Evolutionary conservation across 2,888 invertebrate genomes (phyloP).

Genomic region (Venustoraphidia nigricollis): DNA sequence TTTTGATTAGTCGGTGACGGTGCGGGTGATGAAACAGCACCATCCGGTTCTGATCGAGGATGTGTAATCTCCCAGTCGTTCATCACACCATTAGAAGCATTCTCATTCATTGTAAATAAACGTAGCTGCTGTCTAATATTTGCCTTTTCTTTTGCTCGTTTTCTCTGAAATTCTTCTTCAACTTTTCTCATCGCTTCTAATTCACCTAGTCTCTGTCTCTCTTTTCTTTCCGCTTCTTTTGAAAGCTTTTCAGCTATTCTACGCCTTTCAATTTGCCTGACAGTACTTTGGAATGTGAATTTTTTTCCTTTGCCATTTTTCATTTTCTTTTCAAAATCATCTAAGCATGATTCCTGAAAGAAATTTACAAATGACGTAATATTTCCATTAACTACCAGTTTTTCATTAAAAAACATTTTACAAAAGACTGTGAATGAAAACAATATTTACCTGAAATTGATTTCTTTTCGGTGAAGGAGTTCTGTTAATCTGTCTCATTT

Average conservation of each 20-base stretch:
- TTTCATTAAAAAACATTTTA: too few species aligned
- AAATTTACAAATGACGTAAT: too few species aligned
- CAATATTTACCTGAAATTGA: background rate
- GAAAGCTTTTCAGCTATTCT: slow-evolving; percentile 60
- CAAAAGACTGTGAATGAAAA: too few species aligned
- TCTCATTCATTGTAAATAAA: slow-evolving; percentile 48
- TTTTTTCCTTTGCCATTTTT: slow-evolving; percentile 35
- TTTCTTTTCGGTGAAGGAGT: slow-evolving; percentile 8
- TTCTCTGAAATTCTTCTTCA: slow-evolving; percentile 75
- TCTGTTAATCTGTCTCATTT: slow-evolving; percentile 11
- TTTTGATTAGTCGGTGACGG: slow-evolving; percentile 31
- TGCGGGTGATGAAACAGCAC: slow-evolving; percentile 41
- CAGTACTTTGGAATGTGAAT: slow-evolving; percentile 74
- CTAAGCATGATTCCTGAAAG: slow-evolving; percentile 7
- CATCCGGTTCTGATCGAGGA: slow-evolving; percentile 56
- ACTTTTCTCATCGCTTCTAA: slow-evolving; percentile 72
- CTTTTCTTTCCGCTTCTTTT: slow-evolving; percentile 60
- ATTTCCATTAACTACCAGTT: too few species aligned
- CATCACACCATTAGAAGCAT: slow-evolving; percentile 40
- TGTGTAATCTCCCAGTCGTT: slow-evolving; percentile 26
- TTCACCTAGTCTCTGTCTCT: slow-evolving; percentile 58
- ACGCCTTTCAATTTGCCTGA: slow-evolving; percentile 62
- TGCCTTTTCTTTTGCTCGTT: slow-evolving; percentile 63
- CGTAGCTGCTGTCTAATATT: slow-evolving; percentile 60
- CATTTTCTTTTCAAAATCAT: slow-evolving; percentile 10